Evolutionary conservation across 2,113 vertebrate species (phyloP).

Genomic region (Bombycilla garrulus): DNA sequence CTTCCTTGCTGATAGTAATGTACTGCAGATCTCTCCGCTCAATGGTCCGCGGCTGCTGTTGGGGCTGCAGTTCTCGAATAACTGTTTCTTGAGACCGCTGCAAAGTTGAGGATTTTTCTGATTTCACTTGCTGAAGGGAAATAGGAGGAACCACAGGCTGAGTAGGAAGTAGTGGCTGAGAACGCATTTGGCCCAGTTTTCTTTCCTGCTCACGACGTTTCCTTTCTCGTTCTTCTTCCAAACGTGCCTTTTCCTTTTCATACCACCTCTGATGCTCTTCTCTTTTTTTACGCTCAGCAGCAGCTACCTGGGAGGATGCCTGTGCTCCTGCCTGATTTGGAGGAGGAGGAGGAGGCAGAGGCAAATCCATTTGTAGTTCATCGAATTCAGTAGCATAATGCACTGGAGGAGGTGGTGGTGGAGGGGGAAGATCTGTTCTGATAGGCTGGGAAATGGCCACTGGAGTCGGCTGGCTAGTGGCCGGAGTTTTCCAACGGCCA

Average conservation of each 20-base stretch:
- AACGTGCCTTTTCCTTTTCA: slow-evolving; percentile 95
- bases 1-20: slow-evolving; percentile 93
- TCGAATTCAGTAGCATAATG: slow-evolving; percentile 76
- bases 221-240: slow-evolving; percentile 94
- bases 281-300: slow-evolving; percentile 87
- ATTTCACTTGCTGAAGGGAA: slow-evolving; percentile 56
- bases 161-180: slow-evolving; percentile 63
- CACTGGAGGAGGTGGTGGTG: slow-evolving; percentile 85
- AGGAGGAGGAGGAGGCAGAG: slow-evolving; percentile 76
- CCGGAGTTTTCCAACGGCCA: slow-evolving; percentile 95
- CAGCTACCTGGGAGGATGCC: slow-evolving; percentile 64
- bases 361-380: slow-evolving; percentile 77
- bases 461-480: slow-evolving; percentile 69
- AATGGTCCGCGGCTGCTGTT: slow-evolving; percentile 96
- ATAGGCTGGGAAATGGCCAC: slow-evolving; percentile 76
- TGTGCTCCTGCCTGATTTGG: slow-evolving; percentile 59
- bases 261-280: slow-evolving; percentile 99
- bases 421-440: slow-evolving; percentile 89
- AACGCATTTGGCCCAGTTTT: slow-evolving; percentile 91
- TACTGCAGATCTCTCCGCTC: slow-evolving; percentile 95
- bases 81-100: slow-evolving; percentile 88
- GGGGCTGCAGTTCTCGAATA: slow-evolving; percentile 93
- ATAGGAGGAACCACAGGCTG: slow-evolving; percentile 58
- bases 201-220: slow-evolving; percentile 94
- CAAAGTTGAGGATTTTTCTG: slow-evolving; percentile 83